Evolutionary conservation across 2,888 invertebrate genomes (phyloP).

Genomic region (Scrobipalpa costella): DNA sequence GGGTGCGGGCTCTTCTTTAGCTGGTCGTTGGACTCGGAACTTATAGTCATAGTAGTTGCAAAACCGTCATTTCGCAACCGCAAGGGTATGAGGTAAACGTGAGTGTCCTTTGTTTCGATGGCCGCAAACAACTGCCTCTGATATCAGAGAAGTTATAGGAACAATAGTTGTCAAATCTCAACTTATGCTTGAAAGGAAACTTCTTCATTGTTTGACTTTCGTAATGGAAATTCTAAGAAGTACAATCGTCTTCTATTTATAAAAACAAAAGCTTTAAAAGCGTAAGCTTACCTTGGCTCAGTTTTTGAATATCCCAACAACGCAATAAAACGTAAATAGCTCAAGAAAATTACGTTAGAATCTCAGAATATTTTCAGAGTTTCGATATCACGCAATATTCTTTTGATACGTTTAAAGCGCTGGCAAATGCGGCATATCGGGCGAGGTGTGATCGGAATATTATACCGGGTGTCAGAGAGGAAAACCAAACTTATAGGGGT

Average conservation of each 20-base stretch:
- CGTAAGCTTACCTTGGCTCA: slow-evolving; percentile 6
- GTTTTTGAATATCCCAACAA: not conserved
- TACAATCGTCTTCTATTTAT: not conserved
- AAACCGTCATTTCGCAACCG: slow-evolving; percentile 62
- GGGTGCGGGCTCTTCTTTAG: slow-evolving; percentile 42
- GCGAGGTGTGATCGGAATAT: not conserved
- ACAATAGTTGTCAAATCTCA: slow-evolving; percentile 20
- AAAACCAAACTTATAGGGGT: no score
- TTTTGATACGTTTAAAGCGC: not conserved
- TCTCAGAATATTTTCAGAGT: not conserved
- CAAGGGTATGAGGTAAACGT: slow-evolving; percentile 59
- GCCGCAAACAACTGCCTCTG: slow-evolving; percentile 42
- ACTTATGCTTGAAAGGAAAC: slow-evolving; percentile 4
- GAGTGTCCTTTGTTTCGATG: slow-evolving; percentile 62
- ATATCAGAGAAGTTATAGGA: slow-evolving; percentile 30
- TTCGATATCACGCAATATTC: not conserved
- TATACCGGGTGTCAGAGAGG: no score
- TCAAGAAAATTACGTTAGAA: not conserved
- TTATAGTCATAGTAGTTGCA: slow-evolving; percentile 58
- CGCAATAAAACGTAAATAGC: not conserved
- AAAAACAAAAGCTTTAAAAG: not conserved
- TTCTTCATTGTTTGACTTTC: slow-evolving; percentile 12
- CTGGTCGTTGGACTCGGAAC: slow-evolving; percentile 44
- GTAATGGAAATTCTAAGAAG: not conserved
- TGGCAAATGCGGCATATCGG: not conserved